phyloP scores from a whole-genome alignment of 1,140 invertebrate species.

The Nautilus pompilius region DNA sequence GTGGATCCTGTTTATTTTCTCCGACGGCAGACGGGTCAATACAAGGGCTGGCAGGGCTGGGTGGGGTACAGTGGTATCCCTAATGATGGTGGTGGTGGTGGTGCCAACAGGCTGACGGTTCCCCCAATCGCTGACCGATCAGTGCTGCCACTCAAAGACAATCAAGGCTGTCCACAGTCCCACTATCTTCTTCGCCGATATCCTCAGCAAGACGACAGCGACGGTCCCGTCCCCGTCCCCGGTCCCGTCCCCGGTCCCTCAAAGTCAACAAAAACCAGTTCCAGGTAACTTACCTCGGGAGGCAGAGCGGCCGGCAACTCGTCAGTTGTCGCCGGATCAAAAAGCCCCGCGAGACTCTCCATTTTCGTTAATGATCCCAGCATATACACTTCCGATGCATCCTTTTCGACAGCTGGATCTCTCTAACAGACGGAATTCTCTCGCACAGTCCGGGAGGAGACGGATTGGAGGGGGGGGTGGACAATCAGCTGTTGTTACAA shows the following conservation, averaged over 20 bases:
- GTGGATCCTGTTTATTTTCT: no score
- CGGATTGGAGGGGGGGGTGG: constrained; percentile 30
- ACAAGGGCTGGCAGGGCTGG: no score
- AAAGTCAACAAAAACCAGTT: no score
- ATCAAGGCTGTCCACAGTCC: neutral
- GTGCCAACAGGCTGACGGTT: no score
- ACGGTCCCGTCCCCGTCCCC: neutral
- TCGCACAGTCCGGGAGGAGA: no score
- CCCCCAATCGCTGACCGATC: no score
- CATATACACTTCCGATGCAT: constrained; percentile 23
- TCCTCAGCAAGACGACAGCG: neutral
- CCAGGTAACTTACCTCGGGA: constrained; percentile 33
- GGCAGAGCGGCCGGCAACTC: constrained; percentile 63
- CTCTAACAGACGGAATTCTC: no score
- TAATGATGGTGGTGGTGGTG: no score
- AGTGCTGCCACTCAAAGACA: neutral
- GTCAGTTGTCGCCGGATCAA: constrained; percentile 24
- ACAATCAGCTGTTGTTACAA: constrained; percentile 15
- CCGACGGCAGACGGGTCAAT: no score
- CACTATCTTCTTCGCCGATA: neutral
- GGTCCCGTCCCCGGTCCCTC: neutral
- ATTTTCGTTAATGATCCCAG: constrained; percentile 8
- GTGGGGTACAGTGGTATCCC: no score
- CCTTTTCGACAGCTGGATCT: constrained; percentile 30
- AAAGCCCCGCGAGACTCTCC: neutral